Conservation (phyloP, 2,797 vertebrate genomes). For the Phataginus tetradactyla region DNA sequence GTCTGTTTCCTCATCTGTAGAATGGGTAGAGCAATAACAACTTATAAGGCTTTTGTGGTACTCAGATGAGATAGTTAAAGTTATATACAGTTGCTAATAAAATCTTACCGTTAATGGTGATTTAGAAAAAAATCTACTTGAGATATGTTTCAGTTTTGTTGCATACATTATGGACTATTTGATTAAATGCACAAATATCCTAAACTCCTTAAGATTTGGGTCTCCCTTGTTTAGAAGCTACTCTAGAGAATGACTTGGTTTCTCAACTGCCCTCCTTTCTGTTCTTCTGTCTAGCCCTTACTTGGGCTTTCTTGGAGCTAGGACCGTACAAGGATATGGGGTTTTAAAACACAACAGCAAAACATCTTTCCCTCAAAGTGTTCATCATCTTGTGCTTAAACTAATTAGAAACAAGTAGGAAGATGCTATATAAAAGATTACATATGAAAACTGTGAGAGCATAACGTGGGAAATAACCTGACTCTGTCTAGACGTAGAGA, state of each 20-base stretch:
- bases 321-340: background rate
- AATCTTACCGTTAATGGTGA: background rate
- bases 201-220: background rate
- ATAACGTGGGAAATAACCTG: background rate
- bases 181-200: slow-evolving; percentile 16
- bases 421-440: background rate
- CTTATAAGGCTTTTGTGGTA: background rate
- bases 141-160: background rate
- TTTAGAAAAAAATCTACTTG: background rate
- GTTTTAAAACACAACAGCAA: slow-evolving; percentile 10
- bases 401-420: slow-evolving; percentile 1
- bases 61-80: background rate
- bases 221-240: slow-evolving; percentile 13
- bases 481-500: background rate
- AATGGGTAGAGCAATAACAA: background rate
- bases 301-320: background rate
- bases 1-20: background rate
- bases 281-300: background rate
- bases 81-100: background rate
- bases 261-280: background rate
- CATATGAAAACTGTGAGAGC: background rate
- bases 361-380: background rate
- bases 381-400: background rate
- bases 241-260: background rate
- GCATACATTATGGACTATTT: background rate